These are phyloP conservation scores for Ailuropoda melanoleuca DNA, from an alignment of 2,113 vertebrate species.

Conservation along the genomic window DNA sequence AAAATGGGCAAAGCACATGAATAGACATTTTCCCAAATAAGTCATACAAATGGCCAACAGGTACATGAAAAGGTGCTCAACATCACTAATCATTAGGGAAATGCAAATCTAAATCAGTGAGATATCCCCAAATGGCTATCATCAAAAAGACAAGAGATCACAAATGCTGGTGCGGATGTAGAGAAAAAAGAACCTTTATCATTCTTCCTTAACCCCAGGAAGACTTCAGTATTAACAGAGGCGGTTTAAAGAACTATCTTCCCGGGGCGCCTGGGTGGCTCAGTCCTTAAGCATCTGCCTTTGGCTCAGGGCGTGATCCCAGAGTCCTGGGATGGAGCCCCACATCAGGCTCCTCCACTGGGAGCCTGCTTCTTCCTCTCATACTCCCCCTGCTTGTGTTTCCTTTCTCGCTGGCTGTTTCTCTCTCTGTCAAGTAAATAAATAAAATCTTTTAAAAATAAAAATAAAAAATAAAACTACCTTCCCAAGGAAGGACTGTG, in stretches of 20 bases:
- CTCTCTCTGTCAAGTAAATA: no score
- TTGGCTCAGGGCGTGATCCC: no score
- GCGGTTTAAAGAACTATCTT: background rate
- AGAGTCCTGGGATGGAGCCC: no score
- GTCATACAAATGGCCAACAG: background rate
- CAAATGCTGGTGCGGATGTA: background rate
- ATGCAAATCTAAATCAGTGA: background rate
- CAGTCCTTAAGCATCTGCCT: no score
- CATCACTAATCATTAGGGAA: background rate
- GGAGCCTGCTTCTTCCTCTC: no score
- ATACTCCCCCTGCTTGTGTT: no score
- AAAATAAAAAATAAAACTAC: background rate
- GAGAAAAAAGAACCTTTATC: background rate
- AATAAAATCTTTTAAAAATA: no score
- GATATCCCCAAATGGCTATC: background rate
- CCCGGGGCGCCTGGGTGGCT: no score
- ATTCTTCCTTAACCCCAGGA: background rate
- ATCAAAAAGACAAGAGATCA: background rate
- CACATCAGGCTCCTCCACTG: no score
- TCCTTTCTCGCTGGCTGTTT: no score
- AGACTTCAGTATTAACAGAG: background rate
- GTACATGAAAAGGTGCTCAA: background rate
- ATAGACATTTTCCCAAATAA: background rate
- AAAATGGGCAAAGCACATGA: background rate
- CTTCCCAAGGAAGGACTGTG: background rate